phyloP scores from a whole-genome alignment of 1,140 invertebrate species.

The Tachypleus tridentatus region DNA sequence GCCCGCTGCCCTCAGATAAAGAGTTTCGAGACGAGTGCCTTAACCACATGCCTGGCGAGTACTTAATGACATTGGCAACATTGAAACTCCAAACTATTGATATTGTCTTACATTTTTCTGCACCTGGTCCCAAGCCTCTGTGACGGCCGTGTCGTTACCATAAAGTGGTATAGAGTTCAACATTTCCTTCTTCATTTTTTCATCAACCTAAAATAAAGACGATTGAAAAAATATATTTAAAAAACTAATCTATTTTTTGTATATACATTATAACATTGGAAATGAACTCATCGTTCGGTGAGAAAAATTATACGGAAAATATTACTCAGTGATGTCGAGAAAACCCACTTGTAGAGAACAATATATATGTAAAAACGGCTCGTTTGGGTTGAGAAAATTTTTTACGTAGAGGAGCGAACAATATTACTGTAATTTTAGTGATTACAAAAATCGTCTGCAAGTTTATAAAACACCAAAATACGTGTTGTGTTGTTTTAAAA shows the following conservation, averaged over 20 bases:
- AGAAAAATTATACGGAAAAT: background rate
- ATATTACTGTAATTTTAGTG: too few relatives aligned
- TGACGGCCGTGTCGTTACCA: slow-evolving; percentile 41
- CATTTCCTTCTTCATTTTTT: slow-evolving; percentile 53
- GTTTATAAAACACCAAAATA: too few relatives aligned
- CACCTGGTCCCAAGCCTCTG: slow-evolving; percentile 57
- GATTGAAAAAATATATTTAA: background rate
- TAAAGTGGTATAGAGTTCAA: slow-evolving; percentile 46
- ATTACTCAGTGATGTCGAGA: background rate
- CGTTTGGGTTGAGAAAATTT: too few relatives aligned
- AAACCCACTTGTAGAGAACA: too few relatives aligned
- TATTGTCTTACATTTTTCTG: slow-evolving; percentile 22
- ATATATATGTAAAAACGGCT: too few relatives aligned
- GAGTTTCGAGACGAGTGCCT: background rate
- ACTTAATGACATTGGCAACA: too few relatives aligned
- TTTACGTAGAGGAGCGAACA: too few relatives aligned
- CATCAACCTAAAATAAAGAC: slow-evolving; percentile 23
- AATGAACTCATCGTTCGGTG: background rate
- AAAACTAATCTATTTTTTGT: background rate
- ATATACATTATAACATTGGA: background rate
- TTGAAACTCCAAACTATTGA: background rate
- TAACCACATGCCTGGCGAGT: too few relatives aligned
- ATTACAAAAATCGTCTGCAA: too few relatives aligned
- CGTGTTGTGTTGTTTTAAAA: too few relatives aligned
- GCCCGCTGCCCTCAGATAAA: background rate